phyloP scores from a whole-genome alignment of 2,797 vertebrate genomes.

The Crypturellus tataupa region DNA sequence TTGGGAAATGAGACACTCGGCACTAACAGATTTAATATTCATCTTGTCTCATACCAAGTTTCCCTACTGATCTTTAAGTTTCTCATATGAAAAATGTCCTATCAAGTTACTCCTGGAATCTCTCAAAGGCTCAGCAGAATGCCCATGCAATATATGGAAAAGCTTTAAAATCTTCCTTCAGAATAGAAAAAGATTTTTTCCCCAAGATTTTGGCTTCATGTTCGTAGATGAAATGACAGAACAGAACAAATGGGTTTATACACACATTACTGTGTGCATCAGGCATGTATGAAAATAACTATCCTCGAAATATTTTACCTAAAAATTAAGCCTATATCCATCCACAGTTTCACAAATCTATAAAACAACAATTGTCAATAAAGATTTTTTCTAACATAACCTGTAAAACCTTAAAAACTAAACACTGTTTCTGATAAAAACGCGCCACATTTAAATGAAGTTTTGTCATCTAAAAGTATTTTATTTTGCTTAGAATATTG shows the following conservation, averaged over 20 bases:
- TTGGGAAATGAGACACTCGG: slow-evolving; percentile 55
- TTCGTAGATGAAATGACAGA: slow-evolving; percentile 34
- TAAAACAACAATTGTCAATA: slow-evolving; percentile 27
- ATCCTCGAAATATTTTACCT: neutral
- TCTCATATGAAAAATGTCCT: slow-evolving; percentile 19
- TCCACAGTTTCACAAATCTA: neutral
- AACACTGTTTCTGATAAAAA: neutral
- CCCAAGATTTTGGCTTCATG: slow-evolving; percentile 27
- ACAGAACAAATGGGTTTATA: neutral
- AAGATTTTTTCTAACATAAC: slow-evolving; percentile 63
- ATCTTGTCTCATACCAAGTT: slow-evolving; percentile 38
- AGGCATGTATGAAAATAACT: neutral
- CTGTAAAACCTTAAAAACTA: slow-evolving; percentile 59
- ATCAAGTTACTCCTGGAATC: slow-evolving; percentile 69
- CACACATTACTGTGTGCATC: neutral
- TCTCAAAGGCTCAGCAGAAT: slow-evolving; percentile 40
- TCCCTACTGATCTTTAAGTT: neutral
- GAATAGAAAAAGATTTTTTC: slow-evolving; percentile 67
- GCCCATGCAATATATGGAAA: neutral
- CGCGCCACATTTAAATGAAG: neutral
- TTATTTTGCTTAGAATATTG: neutral
- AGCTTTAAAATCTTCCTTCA: slow-evolving; percentile 48
- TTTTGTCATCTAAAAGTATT: neutral
- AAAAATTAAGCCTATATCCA: neutral
- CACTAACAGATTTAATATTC: slow-evolving; percentile 50